phyloP scores from a whole-genome alignment of 2,797 vertebrate genomes.

The Pangasius djambal region DNA sequence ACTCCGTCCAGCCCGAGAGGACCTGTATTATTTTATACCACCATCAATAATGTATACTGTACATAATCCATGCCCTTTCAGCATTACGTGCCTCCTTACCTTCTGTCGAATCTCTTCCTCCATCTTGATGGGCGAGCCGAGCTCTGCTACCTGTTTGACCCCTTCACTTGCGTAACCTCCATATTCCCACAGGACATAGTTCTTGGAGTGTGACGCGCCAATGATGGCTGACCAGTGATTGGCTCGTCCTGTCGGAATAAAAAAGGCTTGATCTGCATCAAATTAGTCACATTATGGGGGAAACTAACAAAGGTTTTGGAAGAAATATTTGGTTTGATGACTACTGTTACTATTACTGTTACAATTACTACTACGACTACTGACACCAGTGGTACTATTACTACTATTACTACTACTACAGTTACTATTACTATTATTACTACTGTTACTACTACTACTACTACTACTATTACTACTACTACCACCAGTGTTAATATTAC shows the following conservation, averaged over 20 bases:
- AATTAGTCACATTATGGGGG: not conserved
- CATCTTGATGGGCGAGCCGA: constrained; percentile 97
- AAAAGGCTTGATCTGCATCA: not conserved
- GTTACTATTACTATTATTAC: not conserved
- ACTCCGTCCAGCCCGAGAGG: not conserved
- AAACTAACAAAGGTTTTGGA: not conserved
- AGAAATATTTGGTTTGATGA: not conserved
- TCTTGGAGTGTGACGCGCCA: constrained; percentile 93
- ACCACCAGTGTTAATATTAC: not conserved
- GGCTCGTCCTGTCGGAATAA: constrained; percentile 81
- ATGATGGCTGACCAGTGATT: constrained; percentile 99
- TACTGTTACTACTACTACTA: not conserved
- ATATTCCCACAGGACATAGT: constrained; percentile 95
- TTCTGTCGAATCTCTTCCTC: constrained; percentile 98
- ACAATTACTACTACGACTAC: not conserved
- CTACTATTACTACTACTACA: not conserved
- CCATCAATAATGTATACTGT: not conserved
- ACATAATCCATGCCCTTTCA: not conserved
- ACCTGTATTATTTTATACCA: not conserved
- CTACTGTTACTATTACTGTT: not conserved
- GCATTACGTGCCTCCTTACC: constrained; percentile 72
- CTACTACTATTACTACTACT: not conserved
- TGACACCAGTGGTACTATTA: not conserved
- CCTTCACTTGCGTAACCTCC: constrained; percentile 92
- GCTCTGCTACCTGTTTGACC: constrained; percentile 92